These are phyloP conservation scores for Xiphophorus birchmanni DNA, from an alignment of 2,797 vertebrate genomes.

Conservation along the genomic window DNA sequence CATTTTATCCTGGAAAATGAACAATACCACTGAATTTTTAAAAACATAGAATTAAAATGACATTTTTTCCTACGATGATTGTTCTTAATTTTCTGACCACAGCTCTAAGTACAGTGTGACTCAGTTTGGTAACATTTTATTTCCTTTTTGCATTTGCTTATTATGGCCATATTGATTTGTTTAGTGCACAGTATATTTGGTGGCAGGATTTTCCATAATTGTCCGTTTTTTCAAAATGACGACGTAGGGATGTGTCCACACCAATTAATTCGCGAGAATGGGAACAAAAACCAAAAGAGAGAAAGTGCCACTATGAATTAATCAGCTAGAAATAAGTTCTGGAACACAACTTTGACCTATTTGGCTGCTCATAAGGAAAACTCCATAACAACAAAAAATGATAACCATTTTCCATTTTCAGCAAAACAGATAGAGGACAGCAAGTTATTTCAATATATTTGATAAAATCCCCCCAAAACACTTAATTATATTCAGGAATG, in stretches of 20 bases:
- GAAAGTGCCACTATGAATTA: background rate
- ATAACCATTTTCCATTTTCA: background rate
- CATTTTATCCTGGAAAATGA: background rate
- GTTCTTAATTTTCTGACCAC: background rate
- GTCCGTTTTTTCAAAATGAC: background rate
- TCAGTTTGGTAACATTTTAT: background rate
- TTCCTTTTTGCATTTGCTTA: background rate
- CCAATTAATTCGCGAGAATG: background rate
- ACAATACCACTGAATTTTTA: background rate
- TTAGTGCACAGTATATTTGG: background rate
- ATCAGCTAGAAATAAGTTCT: background rate
- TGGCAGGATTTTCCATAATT: background rate
- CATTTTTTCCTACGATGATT: background rate
- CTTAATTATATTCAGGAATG: background rate
- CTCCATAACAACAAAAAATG: constrained; percentile 12
- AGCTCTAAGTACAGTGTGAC: background rate
- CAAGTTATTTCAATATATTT: background rate
- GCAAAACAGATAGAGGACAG: background rate
- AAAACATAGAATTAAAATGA: background rate
- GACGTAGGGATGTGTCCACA: background rate
- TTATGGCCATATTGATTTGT: background rate
- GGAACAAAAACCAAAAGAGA: background rate
- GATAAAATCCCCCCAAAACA: background rate
- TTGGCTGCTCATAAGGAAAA: background rate
- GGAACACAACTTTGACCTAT: background rate